Conservation (phyloP, 2,797 vertebrate genomes). For the Danionella dracula region DNA sequence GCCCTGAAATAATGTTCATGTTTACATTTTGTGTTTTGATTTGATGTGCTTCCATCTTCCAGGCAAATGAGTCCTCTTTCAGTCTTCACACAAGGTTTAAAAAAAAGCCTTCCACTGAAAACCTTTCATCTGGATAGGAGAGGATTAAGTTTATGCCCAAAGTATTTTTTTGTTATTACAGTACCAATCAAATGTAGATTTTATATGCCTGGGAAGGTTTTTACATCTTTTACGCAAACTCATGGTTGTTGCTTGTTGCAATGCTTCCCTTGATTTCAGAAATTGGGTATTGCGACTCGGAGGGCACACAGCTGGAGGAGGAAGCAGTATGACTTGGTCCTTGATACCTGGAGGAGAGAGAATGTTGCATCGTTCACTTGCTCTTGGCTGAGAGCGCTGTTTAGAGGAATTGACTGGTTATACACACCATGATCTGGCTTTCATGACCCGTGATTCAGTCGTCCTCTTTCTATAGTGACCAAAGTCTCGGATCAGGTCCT, state of each 20-base stretch:
- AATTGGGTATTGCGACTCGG: slow-evolving; percentile 59
- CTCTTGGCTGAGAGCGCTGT: too few species aligned
- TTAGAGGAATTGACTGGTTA: background rate
- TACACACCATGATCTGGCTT: slow-evolving; percentile 89
- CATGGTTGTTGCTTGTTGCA: slow-evolving; percentile 46
- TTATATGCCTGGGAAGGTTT: too few species aligned
- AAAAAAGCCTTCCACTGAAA: too few species aligned
- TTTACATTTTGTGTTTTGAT: too few species aligned
- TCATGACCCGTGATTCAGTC: slow-evolving; percentile 75
- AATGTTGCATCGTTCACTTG: background rate
- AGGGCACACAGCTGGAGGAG: slow-evolving; percentile 68
- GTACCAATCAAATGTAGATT: too few species aligned
- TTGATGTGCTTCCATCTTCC: too few species aligned
- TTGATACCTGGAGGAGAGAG: slow-evolving; percentile 60
- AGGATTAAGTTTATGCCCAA: too few species aligned
- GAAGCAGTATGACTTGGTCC: slow-evolving; percentile 63
- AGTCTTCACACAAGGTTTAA: too few species aligned
- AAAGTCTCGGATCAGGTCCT: slow-evolving; percentile 71
- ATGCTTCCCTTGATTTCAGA: slow-evolving; percentile 72
- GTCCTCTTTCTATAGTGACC: slow-evolving; percentile 69
- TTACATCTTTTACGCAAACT: slow-evolving; percentile 37
- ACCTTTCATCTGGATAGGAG: too few species aligned
- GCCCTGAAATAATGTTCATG: too few species aligned
- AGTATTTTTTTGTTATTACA: too few species aligned
- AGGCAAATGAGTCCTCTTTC: too few species aligned